Evolutionary conservation across 2,888 invertebrate genomes (phyloP).

Genomic region (Parochlus steinenii): DNA sequence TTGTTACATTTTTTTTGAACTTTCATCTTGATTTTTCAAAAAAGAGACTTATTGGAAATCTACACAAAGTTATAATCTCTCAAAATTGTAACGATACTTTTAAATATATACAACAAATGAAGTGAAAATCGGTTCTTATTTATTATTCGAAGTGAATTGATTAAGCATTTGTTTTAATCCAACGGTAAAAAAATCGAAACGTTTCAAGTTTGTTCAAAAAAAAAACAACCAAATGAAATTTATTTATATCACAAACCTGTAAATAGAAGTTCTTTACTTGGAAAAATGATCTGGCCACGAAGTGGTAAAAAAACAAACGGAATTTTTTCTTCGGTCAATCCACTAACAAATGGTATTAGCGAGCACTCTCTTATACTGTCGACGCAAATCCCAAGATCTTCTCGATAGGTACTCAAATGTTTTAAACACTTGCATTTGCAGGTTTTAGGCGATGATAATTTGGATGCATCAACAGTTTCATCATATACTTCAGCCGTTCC

Average conservation of each 20-base stretch:
- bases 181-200: too few relatives aligned
- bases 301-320: conserved; percentile 75
- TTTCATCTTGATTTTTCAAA: too few relatives aligned
- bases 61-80: too few relatives aligned
- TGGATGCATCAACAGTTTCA: conserved; percentile 5
- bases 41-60: too few relatives aligned
- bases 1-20: too few relatives aligned
- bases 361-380: conserved; percentile 72
- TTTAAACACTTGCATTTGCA: conserved; percentile 67
- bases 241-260: conserved; percentile 34
- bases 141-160: too few relatives aligned
- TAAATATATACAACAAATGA: too few relatives aligned
- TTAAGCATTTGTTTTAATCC: too few relatives aligned
- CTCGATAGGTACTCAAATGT: conserved; percentile 62
- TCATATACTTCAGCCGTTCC: conserved; percentile 27
- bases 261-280: conserved; percentile 71
- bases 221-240: not conserved
- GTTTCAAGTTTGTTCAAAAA: too few relatives aligned
- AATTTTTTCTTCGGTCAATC: conserved; percentile 51
- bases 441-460: conserved; percentile 13
- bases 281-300: conserved; percentile 76
- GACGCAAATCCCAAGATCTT: conserved; percentile 70
- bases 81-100: too few relatives aligned
- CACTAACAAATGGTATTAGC: conserved; percentile 60
- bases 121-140: too few relatives aligned